Evolutionary conservation across 2,888 invertebrate species (phyloP).

Genomic region (Calliscelio sp.): DNA sequence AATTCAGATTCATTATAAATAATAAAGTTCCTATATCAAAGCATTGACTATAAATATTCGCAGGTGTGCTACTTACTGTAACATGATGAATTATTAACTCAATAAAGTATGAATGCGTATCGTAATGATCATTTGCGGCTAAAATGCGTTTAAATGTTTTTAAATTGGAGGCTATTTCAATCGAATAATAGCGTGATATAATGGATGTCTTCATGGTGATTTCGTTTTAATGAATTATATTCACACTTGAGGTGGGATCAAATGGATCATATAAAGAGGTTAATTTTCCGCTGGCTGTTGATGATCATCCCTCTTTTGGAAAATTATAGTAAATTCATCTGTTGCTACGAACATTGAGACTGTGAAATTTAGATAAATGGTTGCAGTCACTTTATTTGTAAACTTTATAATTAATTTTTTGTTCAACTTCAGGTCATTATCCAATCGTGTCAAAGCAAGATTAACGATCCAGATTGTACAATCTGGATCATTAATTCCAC

Average conservation of each 20-base stretch:
- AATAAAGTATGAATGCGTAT: slow-evolving; percentile 18
- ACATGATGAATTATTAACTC: slow-evolving; percentile 13
- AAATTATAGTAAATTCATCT: slow-evolving; percentile 42
- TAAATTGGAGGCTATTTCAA: not conserved
- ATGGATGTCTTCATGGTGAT: no score
- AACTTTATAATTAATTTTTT: no score
- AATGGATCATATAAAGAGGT: slow-evolving; percentile 20
- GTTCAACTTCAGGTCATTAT: no score
- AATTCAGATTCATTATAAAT: not conserved
- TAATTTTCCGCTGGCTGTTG: slow-evolving; percentile 19
- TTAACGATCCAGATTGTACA: no score
- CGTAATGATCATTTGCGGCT: slow-evolving; percentile 14
- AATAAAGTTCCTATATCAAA: not conserved
- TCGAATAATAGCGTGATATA: no score
- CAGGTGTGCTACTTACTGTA: slow-evolving; percentile 5
- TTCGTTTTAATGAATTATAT: slow-evolving; percentile 18
- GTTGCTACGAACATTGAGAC: slow-evolving; percentile 33
- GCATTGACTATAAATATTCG: slow-evolving; percentile 3
- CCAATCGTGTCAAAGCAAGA: no score
- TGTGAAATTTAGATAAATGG: no score
- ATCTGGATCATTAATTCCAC: no score
- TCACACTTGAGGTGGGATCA: slow-evolving; percentile 20
- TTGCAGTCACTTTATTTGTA: no score
- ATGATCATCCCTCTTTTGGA: slow-evolving; percentile 37
- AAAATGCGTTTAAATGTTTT: not conserved